phyloP scores from a whole-genome alignment of 2,113 vertebrate genomes.

The Paedocypris sp. region DNA sequence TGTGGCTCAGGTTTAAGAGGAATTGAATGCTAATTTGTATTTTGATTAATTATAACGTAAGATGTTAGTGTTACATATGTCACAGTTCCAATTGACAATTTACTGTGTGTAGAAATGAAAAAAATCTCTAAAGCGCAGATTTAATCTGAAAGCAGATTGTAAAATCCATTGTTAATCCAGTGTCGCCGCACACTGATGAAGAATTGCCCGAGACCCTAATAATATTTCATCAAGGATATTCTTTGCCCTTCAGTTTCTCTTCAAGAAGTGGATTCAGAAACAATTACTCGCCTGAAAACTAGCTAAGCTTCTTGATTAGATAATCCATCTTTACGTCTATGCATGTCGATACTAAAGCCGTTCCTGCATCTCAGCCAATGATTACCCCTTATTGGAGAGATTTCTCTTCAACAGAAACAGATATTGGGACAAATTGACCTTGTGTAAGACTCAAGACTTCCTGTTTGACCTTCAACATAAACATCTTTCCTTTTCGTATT shows the following conservation, averaged over 20 bases:
- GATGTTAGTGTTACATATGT: too few species aligned
- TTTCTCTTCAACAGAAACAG: not conserved
- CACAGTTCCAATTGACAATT: too few species aligned
- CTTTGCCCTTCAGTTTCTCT: not conserved
- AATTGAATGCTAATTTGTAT: too few species aligned
- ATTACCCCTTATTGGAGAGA: not conserved
- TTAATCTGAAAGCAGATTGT: too few species aligned
- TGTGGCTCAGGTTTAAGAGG: too few species aligned
- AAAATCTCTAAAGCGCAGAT: too few species aligned
- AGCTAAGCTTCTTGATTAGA: conserved; percentile 10
- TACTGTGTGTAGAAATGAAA: too few species aligned
- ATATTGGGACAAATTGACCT: not conserved
- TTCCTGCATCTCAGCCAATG: not conserved
- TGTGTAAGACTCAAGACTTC: too few species aligned
- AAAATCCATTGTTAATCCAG: not conserved
- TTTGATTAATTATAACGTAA: too few species aligned
- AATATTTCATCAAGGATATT: not conserved
- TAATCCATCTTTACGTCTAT: conserved; percentile 1
- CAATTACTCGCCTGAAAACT: conserved; percentile 3
- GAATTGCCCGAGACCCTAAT: not conserved
- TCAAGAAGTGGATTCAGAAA: conserved; percentile 1
- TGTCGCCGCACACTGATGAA: not conserved
- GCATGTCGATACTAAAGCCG: not conserved
- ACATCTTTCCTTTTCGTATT: too few species aligned
- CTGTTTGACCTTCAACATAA: too few species aligned